Conservation (phyloP, 2,113 vertebrate genomes). For the Chamaetylas fuelleborni region DNA sequence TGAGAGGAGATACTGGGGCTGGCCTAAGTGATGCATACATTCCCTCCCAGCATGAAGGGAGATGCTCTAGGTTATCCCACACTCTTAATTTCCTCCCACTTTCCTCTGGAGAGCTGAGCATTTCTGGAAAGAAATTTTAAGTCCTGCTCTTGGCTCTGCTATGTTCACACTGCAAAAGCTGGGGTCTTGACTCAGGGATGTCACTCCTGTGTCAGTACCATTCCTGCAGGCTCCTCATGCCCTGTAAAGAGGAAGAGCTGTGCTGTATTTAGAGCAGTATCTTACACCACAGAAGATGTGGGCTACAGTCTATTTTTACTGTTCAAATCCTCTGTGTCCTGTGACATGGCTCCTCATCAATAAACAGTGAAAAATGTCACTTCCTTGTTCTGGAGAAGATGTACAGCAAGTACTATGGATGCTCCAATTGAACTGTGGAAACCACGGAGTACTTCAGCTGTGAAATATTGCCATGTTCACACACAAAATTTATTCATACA, state of each 20-base stretch:
- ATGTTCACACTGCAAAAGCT: background rate
- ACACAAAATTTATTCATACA: background rate
- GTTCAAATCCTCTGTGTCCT: background rate
- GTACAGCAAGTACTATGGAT: background rate
- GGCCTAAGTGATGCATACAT: background rate
- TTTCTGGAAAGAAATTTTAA: background rate
- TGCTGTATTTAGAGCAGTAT: background rate
- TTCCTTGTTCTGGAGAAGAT: background rate
- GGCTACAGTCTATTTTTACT: background rate
- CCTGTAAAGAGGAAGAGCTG: background rate
- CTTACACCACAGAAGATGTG: background rate
- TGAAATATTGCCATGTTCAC: background rate
- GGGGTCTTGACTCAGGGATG: background rate
- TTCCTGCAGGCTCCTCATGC: background rate
- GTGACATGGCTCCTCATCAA: background rate
- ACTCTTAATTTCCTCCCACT: background rate
- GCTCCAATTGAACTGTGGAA: background rate
- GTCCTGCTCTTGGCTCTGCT: background rate
- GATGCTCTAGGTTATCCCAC: background rate
- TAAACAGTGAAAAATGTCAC: background rate
- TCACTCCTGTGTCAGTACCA: background rate
- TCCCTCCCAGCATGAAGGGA: background rate
- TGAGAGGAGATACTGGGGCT: background rate
- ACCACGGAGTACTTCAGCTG: background rate
- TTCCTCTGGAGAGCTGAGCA: background rate